Conservation (phyloP, 2,888 invertebrate genomes). For the Lithophane ornitopus region DNA sequence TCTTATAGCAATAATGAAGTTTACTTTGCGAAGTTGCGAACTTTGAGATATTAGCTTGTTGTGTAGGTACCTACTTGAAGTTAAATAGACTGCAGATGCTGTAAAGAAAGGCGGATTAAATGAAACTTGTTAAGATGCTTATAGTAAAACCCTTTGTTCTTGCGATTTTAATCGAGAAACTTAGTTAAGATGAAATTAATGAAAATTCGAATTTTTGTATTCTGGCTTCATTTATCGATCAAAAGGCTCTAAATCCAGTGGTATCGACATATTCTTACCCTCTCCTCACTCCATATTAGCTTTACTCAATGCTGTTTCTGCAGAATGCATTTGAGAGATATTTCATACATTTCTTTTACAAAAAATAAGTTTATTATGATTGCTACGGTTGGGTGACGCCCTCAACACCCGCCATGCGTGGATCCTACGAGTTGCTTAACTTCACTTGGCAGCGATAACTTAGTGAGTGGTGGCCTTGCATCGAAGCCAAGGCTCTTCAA, state of each 20-base stretch:
- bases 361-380: slow-evolving; percentile 25
- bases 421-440: slow-evolving; percentile 81
- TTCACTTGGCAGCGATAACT: slow-evolving; percentile 76
- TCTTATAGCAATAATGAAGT: slow-evolving; percentile 30
- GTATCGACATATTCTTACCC: background rate
- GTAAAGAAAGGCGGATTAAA: background rate
- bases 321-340: slow-evolving; percentile 13
- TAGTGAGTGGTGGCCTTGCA: slow-evolving; percentile 80
- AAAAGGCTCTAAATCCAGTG: slow-evolving; percentile 1
- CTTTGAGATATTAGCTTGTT: slow-evolving; percentile 15
- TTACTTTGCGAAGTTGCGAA: slow-evolving; percentile 21
- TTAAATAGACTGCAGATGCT: slow-evolving; percentile 8
- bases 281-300: background rate
- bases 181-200: slow-evolving; percentile 6
- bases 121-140: background rate
- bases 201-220: background rate
- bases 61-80: slow-evolving; percentile 14
- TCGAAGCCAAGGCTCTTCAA: slow-evolving; percentile 77
- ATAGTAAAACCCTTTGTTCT: slow-evolving; percentile 23
- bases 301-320: slow-evolving; percentile 8
- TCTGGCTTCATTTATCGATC: background rate
- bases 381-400: slow-evolving; percentile 75
- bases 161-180: slow-evolving; percentile 9
- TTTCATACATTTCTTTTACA: slow-evolving; percentile 25
- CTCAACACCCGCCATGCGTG: slow-evolving; percentile 79